A percentile compares a stretch with the other conserved stretches of the same genome.
Conservation (phyloP, 1,140 invertebrate genomes). For the Tribolium madens region DNA sequence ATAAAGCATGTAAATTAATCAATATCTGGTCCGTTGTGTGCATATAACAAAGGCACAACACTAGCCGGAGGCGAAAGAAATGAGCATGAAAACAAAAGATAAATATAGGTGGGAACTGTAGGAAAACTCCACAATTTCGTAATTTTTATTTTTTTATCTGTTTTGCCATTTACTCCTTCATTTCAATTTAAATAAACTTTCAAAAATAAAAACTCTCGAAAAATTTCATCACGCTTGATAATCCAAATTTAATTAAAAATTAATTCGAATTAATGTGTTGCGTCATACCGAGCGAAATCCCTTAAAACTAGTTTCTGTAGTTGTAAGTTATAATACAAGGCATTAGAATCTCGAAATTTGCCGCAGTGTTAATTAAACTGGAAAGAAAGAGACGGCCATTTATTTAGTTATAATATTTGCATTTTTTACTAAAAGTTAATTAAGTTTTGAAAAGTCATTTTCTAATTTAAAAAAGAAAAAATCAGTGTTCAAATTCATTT, state of each 20-base stretch:
- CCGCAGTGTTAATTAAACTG: slow-evolving; percentile 33
- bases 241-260: slow-evolving; percentile 30
- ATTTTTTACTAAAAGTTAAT: neutral
- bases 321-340: slow-evolving; percentile 14
- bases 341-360: slow-evolving; percentile 26
- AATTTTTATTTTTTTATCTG: neutral
- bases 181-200: slow-evolving; percentile 25
- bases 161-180: neutral
- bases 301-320: slow-evolving; percentile 32
- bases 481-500: neutral
- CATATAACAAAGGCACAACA: neutral
- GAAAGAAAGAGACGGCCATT: neutral
- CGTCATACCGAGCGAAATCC: slow-evolving; percentile 22
- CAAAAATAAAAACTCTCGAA: neutral
- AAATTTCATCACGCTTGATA: neutral
- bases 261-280: slow-evolving; percentile 26
- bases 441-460: neutral
- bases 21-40: neutral
- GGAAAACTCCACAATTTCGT: neutral
- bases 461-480: neutral
- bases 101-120: neutral
- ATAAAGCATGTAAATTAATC: neutral
- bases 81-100: too few species aligned
- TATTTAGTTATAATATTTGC: slow-evolving; percentile 3
- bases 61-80: neutral